phyloP scores from a whole-genome alignment of 2,797 vertebrate species.

The Cichlasoma orientale region DNA sequence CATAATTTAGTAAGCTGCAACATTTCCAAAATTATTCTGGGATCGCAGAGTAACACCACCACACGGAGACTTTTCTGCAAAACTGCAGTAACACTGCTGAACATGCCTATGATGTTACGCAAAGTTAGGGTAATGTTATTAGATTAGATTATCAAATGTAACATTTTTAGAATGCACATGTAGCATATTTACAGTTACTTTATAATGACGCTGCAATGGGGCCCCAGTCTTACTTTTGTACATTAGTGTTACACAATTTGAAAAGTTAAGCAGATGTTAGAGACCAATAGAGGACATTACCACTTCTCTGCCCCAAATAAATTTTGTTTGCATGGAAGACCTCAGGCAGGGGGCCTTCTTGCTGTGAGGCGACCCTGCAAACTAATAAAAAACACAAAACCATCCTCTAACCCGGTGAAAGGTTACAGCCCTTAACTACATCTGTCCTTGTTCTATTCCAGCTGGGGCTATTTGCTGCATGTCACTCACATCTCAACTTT shows the following conservation, averaged over 20 bases:
- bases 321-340: too few relatives aligned
- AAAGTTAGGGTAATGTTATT: too few relatives aligned
- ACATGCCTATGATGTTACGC: neutral
- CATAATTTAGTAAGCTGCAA: neutral
- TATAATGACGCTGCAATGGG: neutral
- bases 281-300: too few relatives aligned
- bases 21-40: neutral
- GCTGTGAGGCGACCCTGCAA: too few relatives aligned
- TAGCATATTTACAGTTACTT: neutral
- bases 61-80: neutral
- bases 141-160: too few relatives aligned
- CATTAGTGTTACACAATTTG: too few relatives aligned
- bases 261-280: too few relatives aligned
- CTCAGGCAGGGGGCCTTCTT: too few relatives aligned
- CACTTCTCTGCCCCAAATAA: too few relatives aligned
- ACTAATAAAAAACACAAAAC: neutral
- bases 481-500: neutral
- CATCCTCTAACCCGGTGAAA: too few relatives aligned
- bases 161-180: neutral
- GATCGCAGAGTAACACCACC: neutral
- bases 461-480: neutral
- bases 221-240: too few relatives aligned
- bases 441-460: neutral
- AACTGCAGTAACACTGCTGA: neutral
- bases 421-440: neutral